Conservation (phyloP, 2,888 invertebrate species). For the Drosophila siamana region DNA sequence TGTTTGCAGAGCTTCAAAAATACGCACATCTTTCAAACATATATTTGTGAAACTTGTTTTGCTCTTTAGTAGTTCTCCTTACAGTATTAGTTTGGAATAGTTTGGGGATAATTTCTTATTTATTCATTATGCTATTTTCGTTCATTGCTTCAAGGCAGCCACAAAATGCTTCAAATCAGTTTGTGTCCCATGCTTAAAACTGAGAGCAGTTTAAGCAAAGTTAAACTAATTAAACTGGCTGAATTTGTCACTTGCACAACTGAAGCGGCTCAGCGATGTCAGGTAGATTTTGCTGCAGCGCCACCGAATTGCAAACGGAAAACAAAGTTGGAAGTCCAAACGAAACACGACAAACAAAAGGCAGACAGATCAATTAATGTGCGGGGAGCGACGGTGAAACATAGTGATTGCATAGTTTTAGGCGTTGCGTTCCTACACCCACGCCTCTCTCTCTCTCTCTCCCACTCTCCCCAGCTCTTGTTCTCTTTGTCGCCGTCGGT, state of each 20-base stretch:
- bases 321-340: slow-evolving; percentile 3
- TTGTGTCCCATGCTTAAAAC: too few relatives aligned
- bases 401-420: slow-evolving; percentile 30
- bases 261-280: neutral
- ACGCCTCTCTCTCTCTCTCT: neutral
- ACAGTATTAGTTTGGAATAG: too few relatives aligned
- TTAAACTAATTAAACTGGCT: neutral
- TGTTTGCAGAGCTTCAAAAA: too few relatives aligned
- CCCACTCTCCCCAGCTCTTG: neutral
- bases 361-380: slow-evolving; percentile 74
- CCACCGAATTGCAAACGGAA: neutral
- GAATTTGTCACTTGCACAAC: neutral
- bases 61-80: too few relatives aligned
- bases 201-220: neutral
- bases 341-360: slow-evolving; percentile 33
- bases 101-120: too few relatives aligned
- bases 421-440: slow-evolving; percentile 19
- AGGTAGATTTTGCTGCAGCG: neutral
- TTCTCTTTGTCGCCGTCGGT: slow-evolving; percentile 1
- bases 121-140: too few relatives aligned
- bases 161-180: too few relatives aligned
- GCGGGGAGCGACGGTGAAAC: neutral
- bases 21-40: too few relatives aligned
- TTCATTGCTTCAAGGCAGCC: too few relatives aligned
- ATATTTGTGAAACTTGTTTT: too few relatives aligned